Percentiles rank a stretch among this genome's conserved stretches.
Conservation (phyloP, 1,140 invertebrate genomes). For the Cherax destructor region DNA sequence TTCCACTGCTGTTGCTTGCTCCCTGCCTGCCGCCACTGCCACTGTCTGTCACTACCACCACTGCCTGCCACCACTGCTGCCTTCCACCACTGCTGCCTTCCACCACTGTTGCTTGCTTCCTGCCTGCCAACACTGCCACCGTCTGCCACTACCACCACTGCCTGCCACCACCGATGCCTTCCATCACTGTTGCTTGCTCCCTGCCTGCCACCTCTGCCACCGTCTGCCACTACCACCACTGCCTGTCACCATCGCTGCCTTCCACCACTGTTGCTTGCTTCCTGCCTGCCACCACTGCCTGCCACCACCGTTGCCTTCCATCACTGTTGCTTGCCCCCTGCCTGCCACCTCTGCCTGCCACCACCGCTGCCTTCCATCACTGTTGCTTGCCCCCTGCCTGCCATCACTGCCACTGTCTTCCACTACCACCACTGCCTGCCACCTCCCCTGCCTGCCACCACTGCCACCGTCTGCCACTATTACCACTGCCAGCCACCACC, state of each 20-base stretch:
- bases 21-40: background rate
- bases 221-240: background rate
- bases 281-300: too few species aligned
- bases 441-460: background rate
- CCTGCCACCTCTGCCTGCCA: too few species aligned
- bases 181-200: background rate
- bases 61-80: background rate
- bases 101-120: background rate
- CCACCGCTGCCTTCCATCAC: too few species aligned
- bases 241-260: background rate
- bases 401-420: too few species aligned
- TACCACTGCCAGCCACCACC: background rate
- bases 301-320: too few species aligned
- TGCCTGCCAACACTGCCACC: background rate
- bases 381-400: too few species aligned
- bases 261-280: too few species aligned
- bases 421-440: too few species aligned
- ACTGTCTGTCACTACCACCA: background rate
- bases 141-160: background rate
- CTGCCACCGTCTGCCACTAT: background rate
- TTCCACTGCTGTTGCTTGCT: background rate
- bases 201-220: background rate
- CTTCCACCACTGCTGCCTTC: too few species aligned
- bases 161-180: background rate
- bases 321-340: too few species aligned